Base-by-base conservation (phyloP, 2,113 vertebrate genomes). In the Seriola quinqueradiata region DNA sequence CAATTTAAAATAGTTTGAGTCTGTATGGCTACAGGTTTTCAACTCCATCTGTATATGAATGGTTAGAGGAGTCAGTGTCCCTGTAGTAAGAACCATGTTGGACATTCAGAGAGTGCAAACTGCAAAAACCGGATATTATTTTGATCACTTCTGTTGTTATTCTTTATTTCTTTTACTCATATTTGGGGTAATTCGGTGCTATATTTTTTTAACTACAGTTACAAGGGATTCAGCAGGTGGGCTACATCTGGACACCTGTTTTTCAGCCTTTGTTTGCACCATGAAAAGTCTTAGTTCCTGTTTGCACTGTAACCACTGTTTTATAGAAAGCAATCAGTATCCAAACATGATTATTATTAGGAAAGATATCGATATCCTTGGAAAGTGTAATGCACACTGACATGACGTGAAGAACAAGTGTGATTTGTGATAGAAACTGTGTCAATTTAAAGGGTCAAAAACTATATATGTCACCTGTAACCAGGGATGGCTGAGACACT, bases 401-500 rank as follows among this genome's bases (percentile, higher is more conserved):
- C 25, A 28, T 28, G 38, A 38, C 46, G 17, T 52, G 17, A 50
- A 32, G 14, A 50, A 34, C 6, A 21, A 21, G 4, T 40, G 28
- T 8, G 44, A 36, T 36, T 36, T 36, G 34, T 46, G 44, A 44
- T 3, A 44, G 48, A 48, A 72, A 34, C 4, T 61, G 12, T 4
- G 0, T 52, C 11, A 16, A 34, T 28, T 75, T 64, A 14, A 68
- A 64, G 1, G n/a, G 16, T 10, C 0, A 70, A 65, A 58, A 44
- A 54, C 5, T 10, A 10, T 9, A 66, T 36, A 10, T 21, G 21
- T 91, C 94, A 99, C 98, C 97, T 99, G 98, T 92, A 99, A 93
- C 98, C 98, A 99, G 0, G 98, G 98, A 82, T 99, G 98, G 94
- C 97, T 99, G 83, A 99, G 97, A 83, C 97, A 99, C 92, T 99